These are phyloP conservation scores for Sthenelais limicola DNA, from an alignment of 2,888 invertebrate genomes.

Conservation along the genomic window DNA sequence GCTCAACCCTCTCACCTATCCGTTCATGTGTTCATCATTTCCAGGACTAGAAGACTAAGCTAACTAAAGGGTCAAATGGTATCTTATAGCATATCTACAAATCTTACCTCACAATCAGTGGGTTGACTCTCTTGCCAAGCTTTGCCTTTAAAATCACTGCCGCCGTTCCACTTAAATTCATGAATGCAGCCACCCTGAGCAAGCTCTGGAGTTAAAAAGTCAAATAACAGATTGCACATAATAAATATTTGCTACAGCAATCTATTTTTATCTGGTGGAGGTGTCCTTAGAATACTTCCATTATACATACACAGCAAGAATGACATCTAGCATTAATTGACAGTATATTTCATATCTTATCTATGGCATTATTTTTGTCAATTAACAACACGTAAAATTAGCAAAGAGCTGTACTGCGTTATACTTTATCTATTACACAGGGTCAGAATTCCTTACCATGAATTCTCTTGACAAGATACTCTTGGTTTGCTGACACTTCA, in stretches of 20 bases:
- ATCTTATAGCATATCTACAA: not conserved
- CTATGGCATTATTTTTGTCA: too few species aligned
- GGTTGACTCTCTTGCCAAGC: constrained; percentile 88
- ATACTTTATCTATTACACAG: too few species aligned
- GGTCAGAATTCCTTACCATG: constrained; percentile 71
- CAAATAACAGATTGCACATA: not conserved
- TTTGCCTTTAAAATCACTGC: constrained; percentile 81
- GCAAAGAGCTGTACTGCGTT: too few species aligned
- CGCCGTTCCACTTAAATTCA: constrained; percentile 90
- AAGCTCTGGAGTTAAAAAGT: constrained; percentile 75
- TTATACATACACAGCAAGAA: too few species aligned
- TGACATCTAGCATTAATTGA: too few species aligned
- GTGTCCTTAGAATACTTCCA: too few species aligned
- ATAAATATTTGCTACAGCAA: too few species aligned
- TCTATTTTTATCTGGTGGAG: too few species aligned
- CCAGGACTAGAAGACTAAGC: not conserved
- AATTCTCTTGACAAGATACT: constrained; percentile 86
- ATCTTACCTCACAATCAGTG: constrained; percentile 81
- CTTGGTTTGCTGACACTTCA: constrained; percentile 86
- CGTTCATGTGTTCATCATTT: constrained; percentile 20
- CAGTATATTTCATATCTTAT: too few species aligned
- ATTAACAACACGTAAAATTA: too few species aligned
- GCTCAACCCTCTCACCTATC: constrained; percentile 33
- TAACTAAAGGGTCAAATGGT: not conserved
- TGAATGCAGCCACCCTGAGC: constrained; percentile 89